phyloP scores from a whole-genome alignment of 2,888 invertebrate species.

The Eupsilia transversa region DNA sequence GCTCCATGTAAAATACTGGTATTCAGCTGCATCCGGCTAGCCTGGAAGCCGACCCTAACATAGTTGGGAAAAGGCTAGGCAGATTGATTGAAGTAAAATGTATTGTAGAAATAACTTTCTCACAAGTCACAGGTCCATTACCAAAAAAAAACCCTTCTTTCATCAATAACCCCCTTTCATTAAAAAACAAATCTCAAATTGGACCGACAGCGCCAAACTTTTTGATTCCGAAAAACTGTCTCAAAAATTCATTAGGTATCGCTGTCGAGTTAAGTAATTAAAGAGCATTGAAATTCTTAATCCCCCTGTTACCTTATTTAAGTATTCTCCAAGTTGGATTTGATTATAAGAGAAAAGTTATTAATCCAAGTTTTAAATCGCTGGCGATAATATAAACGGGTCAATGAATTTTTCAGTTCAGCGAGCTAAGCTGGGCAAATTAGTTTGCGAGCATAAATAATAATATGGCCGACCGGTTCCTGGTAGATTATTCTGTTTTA shows the following conservation, averaged over 20 bases:
- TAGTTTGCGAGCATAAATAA: slow-evolving; percentile 57
- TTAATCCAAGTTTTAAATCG: slow-evolving; percentile 82
- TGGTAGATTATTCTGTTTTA: slow-evolving; percentile 1
- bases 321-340: slow-evolving; percentile 78
- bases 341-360: slow-evolving; percentile 80
- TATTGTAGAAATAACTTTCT: neutral
- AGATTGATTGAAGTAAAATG: too few species aligned
- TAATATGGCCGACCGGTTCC: slow-evolving; percentile 19
- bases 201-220: slow-evolving; percentile 52
- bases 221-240: slow-evolving; percentile 61
- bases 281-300: slow-evolving; percentile 73
- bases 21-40: too few species aligned
- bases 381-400: slow-evolving; percentile 71
- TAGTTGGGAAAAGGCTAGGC: too few species aligned
- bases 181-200: slow-evolving; percentile 52
- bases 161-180: slow-evolving; percentile 45
- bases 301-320: slow-evolving; percentile 70
- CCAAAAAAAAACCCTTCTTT: slow-evolving; percentile 11
- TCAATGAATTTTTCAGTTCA: slow-evolving; percentile 79
- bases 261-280: slow-evolving; percentile 81
- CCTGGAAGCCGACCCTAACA: too few species aligned
- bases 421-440: slow-evolving; percentile 66
- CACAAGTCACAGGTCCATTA: neutral
- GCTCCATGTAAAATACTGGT: too few species aligned
- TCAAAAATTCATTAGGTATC: slow-evolving; percentile 69